Base-by-base conservation (phyloP, 2,113 vertebrate genomes). In the Scatophagus argus region DNA sequence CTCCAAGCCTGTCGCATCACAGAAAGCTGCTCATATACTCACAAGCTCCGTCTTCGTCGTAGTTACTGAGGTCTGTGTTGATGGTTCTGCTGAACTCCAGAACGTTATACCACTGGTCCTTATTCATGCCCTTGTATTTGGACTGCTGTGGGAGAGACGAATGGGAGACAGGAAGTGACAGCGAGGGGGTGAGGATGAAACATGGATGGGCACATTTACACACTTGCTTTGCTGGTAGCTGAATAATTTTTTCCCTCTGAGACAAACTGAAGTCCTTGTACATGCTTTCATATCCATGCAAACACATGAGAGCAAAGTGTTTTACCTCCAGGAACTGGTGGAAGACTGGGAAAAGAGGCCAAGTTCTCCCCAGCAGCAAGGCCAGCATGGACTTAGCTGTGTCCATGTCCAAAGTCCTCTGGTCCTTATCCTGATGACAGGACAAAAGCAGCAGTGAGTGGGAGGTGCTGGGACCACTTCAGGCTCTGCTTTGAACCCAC, bases 51-150 rank as follows among this genome's bases (percentile, higher is more conserved):
- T 99, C 98, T 95, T 99, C 97, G 80, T 99, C 98, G 21, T 99
- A 99, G 94, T 99, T 99, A 90, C 96, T 97, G 95, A 99, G 97
- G 93, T 99, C 97, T 21, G 96, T 91, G 86, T 96, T 95, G 75
- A 99, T 97, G 79, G 97, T 99, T 84, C 97, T 95, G 94, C 98
- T 99, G 93, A 99, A 99, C 94, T 99, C 97, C 93, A 99, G 94
- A 62, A 99, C 96, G 9, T 99, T 99, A 94, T 97, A 99, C 98
- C 97, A 99, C 93, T 99, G 97, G 94, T 99, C 98, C 93, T 99
- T 99, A 92, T 99, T 99, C 96, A 99, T 96, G 66, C 98, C 97
- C 88, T 96, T 97, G 76, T 98, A 99, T 86, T 98, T 99, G 3
- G 97, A 99, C 93, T 99, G 98, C 98, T 99, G 84, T 23, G 89